Base-by-base conservation (phyloP, 2,797 vertebrate species). In the Glossophaga mutica region DNA sequence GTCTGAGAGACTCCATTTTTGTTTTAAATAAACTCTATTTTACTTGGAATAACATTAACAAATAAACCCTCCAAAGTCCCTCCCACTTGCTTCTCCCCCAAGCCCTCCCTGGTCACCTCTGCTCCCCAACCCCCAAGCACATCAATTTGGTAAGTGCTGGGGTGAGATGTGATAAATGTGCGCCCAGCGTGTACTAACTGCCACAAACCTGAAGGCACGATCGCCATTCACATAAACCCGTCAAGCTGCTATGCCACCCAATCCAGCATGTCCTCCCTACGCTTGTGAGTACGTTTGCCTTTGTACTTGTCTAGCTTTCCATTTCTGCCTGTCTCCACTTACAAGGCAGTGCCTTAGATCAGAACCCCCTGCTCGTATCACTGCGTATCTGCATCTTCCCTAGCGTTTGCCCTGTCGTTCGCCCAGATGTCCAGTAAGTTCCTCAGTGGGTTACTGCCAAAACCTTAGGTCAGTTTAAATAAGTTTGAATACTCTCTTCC, bases 161-260 rank as follows among this genome's bases (percentile, higher is more conserved):
- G 11, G 9, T 18, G 22, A 39, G 16, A 8, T 34, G 2, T 37
- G 18, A 24, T 22, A 50, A 8, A 39, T 9, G 3, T 19, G 18
- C 24, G 3, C 9, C 42, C 46, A 18, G 34, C 22, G 8, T 12
- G 18, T 6, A 42, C 34, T 24, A 14, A 76, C 15, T 9, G 18
- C 18, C 2, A 48, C 44, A 44, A 26, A 65, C 22, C 26, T 82
- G 12, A 19, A 29, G 18, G 12, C 0, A 12, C n/a, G 39, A 39
- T 8, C 26, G 6, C 1, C 14, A 39, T 29, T 59, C 62, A 76
- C 6, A 21, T 55, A 42, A 46, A 67, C 19, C 15, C 44, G 42
- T 18, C 29, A 21, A 12, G 19, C 19, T 19, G 24, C 1, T 77
- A 15, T 5, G 16, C 4, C 0, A 32, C 4, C 22, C 3, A 0